These are phyloP conservation scores for Dreissena polymorpha DNA, from an alignment of 1,140 invertebrate genomes.

Conservation along the genomic window DNA sequence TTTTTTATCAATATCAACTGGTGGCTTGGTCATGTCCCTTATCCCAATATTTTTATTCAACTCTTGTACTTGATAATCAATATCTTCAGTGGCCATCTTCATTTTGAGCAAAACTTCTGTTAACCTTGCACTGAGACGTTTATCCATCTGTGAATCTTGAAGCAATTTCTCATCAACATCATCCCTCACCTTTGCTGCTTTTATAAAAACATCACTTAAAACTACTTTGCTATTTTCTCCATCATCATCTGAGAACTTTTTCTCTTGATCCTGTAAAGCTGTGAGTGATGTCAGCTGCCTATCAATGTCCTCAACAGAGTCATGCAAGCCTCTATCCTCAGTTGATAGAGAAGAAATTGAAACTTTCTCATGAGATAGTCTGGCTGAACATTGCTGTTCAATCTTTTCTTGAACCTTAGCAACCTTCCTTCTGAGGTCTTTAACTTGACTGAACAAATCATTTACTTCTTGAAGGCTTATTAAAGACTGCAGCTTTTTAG, in stretches of 20 bases:
- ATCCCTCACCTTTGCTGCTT: not conserved
- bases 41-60: slow-evolving; percentile 18
- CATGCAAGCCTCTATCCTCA: slow-evolving; percentile 15
- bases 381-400: slow-evolving; percentile 5
- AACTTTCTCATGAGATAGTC: slow-evolving; percentile 1
- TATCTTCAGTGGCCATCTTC: not conserved
- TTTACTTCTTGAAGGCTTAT: not conserved
- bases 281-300: slow-evolving; percentile 1
- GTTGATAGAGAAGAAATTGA: slow-evolving; percentile 6
- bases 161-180: slow-evolving; percentile 23
- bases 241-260: not conserved
- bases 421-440: not conserved
- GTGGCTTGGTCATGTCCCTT: not conserved
- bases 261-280: not conserved
- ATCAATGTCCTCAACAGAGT: slow-evolving; percentile 16
- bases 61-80: slow-evolving; percentile 14
- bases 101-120: slow-evolving; percentile 29
- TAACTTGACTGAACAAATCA: not conserved
- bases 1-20: not conserved
- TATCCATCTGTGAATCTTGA: slow-evolving; percentile 7
- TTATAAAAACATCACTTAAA: not conserved
- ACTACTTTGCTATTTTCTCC: not conserved
- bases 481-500: slow-evolving; percentile 7
- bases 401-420: not conserved
- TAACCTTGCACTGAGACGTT: slow-evolving; percentile 9